A percentile compares a stretch with the other conserved stretches of the same genome.
Evolutionary conservation across 2,113 vertebrate genomes (phyloP).

Genomic region (Saguinus midas): DNA sequence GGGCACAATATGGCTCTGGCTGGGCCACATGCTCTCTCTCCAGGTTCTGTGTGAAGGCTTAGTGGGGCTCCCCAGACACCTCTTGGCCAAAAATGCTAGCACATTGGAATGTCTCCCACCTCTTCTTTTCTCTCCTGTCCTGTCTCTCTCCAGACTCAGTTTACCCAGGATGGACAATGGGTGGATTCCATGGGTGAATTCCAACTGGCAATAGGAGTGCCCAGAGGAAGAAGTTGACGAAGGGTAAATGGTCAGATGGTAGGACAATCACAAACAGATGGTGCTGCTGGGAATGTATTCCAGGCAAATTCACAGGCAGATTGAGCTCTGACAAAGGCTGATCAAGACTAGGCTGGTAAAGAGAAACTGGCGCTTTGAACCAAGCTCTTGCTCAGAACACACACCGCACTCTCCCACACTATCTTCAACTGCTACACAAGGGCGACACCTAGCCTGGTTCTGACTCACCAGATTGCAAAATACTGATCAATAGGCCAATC

Average conservation of each 20-base stretch:
- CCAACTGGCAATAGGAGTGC: not conserved
- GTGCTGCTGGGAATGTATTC: constrained; percentile 43
- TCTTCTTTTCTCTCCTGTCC: not conserved
- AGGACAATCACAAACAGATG: constrained; percentile 44
- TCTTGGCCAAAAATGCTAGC: not conserved
- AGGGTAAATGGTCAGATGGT: constrained; percentile 67
- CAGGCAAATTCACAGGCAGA: constrained; percentile 61
- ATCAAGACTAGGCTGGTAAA: constrained; percentile 9
- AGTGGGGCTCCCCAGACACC: not conserved
- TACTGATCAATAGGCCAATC: not conserved
- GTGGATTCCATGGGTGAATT: constrained; percentile 49
- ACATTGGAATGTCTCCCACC: not conserved
- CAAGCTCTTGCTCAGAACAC: not conserved
- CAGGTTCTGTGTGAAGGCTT: not conserved
- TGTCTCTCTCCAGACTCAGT: constrained; percentile 45
- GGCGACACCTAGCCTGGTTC: not conserved
- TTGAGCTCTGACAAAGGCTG: constrained; percentile 52
- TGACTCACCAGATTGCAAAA: constrained; percentile 2
- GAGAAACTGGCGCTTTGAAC: not conserved
- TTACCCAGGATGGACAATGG: constrained; percentile 52
- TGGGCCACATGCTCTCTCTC: constrained; percentile 64
- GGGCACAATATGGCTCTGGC: constrained; percentile 58
- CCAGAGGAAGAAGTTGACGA: not conserved
- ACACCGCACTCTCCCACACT: not conserved
- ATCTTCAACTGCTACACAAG: not conserved